A percentile compares a stretch with the other conserved stretches of the same genome.
These are phyloP conservation scores for Agrilus mali DNA, from an alignment of 2,888 invertebrate species.

Conservation along the genomic window DNA sequence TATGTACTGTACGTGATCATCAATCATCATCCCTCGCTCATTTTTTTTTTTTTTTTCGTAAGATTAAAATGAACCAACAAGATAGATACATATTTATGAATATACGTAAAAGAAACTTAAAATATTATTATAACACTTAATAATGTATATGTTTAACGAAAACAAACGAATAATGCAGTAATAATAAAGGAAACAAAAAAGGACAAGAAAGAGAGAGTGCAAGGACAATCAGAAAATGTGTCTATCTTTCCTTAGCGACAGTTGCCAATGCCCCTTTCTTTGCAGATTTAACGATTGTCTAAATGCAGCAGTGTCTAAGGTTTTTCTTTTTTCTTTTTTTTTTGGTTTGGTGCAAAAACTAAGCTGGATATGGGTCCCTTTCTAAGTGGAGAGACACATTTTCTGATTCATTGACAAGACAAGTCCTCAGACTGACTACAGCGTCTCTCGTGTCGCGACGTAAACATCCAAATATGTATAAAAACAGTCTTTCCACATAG, in stretches of 20 bases:
- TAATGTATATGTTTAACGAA: too few relatives aligned
- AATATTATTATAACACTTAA: conserved; percentile 3
- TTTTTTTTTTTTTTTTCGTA: conserved; percentile 3
- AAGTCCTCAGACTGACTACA: conserved; percentile 17
- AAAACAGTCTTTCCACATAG: conserved; percentile 68
- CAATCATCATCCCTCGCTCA: conserved; percentile 1
- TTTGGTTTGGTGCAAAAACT: conserved; percentile 36
- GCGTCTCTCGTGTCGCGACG: conserved; percentile 26
- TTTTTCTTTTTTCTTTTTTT: too few relatives aligned
- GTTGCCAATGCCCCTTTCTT: conserved; percentile 26
- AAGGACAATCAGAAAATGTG: conserved; percentile 54
- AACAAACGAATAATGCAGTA: conserved; percentile 15
- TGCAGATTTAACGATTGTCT: conserved; percentile 32
- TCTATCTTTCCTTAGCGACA: conserved; percentile 32
- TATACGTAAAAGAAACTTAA: conserved; percentile 9
- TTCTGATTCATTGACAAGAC: conserved; percentile 45
- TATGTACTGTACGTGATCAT: too few relatives aligned
- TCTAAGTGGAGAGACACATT: conserved; percentile 72
- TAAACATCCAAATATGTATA: conserved; percentile 36
- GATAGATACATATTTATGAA: conserved; percentile 11
- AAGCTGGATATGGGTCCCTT: conserved; percentile 42
- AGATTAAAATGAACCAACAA: conserved; percentile 12
- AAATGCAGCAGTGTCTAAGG: conserved; percentile 34
- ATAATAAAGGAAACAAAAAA: conserved; percentile 21
- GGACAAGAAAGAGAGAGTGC: conserved; percentile 17